phyloP scores from a whole-genome alignment of 2,113 vertebrate species.

The Entomyzon cyanotis region DNA sequence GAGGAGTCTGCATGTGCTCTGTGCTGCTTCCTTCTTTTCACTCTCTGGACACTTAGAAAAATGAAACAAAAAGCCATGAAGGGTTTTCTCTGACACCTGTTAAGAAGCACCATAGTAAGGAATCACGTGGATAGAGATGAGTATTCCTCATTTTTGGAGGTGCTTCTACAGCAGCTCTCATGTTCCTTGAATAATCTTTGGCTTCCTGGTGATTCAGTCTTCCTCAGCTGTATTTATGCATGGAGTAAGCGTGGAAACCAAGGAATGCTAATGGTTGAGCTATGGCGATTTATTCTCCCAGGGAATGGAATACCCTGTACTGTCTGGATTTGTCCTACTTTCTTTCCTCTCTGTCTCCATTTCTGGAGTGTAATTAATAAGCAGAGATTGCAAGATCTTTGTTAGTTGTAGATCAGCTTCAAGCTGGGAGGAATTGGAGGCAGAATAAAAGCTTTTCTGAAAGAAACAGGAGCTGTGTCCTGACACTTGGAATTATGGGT shows the following conservation, averaged over 20 bases:
- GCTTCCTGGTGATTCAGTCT: neutral
- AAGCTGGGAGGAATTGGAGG: neutral
- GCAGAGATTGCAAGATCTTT: neutral
- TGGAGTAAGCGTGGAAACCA: neutral
- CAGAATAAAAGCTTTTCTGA: neutral
- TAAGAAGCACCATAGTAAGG: neutral
- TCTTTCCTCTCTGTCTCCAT: neutral
- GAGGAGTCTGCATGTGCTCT: neutral
- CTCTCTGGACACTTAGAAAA: neutral
- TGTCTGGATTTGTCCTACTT: neutral
- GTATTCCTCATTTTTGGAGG: neutral
- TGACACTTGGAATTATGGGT: neutral
- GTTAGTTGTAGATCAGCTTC: neutral
- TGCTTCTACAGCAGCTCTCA: neutral
- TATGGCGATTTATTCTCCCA: neutral
- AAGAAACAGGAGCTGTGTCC: neutral
- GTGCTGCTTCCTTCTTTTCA: neutral
- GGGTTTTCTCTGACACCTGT: neutral
- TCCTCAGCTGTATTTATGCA: neutral
- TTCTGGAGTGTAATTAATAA: neutral
- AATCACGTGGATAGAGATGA: neutral
- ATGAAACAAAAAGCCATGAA: neutral
- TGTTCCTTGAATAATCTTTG: neutral
- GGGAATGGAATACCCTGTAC: neutral
- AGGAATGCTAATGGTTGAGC: neutral